Percentiles rank a stretch among this genome's conserved stretches.
phyloP scores from a whole-genome alignment of 2,888 invertebrate genomes.

The Scaptomyza parva region DNA sequence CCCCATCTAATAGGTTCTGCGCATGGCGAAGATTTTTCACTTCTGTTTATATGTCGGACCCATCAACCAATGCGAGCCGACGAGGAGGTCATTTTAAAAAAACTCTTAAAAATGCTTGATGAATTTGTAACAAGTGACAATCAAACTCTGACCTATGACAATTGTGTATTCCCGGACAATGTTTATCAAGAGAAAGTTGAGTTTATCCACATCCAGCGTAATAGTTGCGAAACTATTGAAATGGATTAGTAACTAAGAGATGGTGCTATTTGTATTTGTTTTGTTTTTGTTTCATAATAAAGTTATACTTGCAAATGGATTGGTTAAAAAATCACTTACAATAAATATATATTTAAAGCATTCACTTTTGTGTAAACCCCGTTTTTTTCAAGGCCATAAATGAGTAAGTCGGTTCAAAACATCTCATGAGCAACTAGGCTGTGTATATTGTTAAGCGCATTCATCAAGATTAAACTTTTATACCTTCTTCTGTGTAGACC shows the following conservation, averaged over 20 bases:
- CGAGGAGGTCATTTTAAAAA: constrained; percentile 57
- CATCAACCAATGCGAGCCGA: constrained; percentile 29
- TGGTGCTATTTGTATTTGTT: not conserved
- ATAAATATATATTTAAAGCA: too few relatives aligned
- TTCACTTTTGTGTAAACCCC: too few relatives aligned
- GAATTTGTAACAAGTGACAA: constrained; percentile 50
- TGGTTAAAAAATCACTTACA: too few relatives aligned
- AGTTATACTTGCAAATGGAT: too few relatives aligned
- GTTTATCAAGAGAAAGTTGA: constrained; percentile 40
- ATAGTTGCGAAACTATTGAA: constrained; percentile 38
- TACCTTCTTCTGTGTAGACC: not conserved
- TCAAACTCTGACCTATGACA: constrained; percentile 54
- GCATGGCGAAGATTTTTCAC: constrained; percentile 73
- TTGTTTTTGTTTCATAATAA: too few relatives aligned
- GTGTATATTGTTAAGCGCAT: not conserved
- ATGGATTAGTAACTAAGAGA: not conserved
- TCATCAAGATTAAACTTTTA: too few relatives aligned
- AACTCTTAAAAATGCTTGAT: constrained; percentile 73
- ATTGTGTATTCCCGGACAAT: constrained; percentile 67
- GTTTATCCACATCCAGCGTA: constrained; percentile 55
- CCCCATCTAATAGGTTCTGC: constrained; percentile 56
- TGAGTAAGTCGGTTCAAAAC: too few relatives aligned
- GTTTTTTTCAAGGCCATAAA: too few relatives aligned
- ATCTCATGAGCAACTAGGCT: too few relatives aligned
- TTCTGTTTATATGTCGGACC: constrained; percentile 52